phyloP scores from a whole-genome alignment of 1,140 invertebrate genomes.

The Scaptomyza graminum region DNA sequence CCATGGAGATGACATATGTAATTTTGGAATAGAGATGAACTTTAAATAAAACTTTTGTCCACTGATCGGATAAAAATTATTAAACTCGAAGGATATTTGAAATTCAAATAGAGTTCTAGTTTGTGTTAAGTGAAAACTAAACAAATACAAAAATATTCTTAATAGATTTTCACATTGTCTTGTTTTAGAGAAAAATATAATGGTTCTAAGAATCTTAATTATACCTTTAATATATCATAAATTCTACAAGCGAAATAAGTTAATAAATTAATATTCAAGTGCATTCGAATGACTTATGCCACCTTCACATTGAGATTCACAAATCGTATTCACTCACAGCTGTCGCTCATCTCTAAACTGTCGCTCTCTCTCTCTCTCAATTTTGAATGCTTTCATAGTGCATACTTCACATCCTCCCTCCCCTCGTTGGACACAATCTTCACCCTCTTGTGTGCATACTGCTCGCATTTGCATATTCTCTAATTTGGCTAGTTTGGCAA shows the following conservation, averaged over 20 bases:
- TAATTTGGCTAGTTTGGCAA: constrained; percentile 82
- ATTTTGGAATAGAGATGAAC: constrained; percentile 29
- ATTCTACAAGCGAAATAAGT: neutral
- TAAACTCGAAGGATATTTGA: neutral
- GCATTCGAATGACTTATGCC: constrained; percentile 10
- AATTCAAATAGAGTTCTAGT: too few species aligned
- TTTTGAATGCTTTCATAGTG: neutral
- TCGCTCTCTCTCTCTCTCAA: constrained; percentile 14
- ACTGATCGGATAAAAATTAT: neutral
- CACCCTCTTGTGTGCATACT: constrained; percentile 54
- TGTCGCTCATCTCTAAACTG: constrained; percentile 21
- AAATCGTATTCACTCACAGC: constrained; percentile 8
- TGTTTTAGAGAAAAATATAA: too few species aligned
- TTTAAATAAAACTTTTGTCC: neutral
- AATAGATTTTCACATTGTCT: too few species aligned
- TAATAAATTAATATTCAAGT: neutral
- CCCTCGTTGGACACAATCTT: neutral
- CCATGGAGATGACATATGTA: constrained; percentile 22
- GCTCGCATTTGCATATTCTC: constrained; percentile 77
- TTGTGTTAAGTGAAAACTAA: too few species aligned
- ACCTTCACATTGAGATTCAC: neutral
- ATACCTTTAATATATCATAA: too few species aligned
- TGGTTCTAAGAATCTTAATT: too few species aligned
- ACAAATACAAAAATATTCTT: too few species aligned
- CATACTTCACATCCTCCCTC: neutral